phyloP scores from a whole-genome alignment of 2,113 vertebrate species.

The Alethe castanea region DNA sequence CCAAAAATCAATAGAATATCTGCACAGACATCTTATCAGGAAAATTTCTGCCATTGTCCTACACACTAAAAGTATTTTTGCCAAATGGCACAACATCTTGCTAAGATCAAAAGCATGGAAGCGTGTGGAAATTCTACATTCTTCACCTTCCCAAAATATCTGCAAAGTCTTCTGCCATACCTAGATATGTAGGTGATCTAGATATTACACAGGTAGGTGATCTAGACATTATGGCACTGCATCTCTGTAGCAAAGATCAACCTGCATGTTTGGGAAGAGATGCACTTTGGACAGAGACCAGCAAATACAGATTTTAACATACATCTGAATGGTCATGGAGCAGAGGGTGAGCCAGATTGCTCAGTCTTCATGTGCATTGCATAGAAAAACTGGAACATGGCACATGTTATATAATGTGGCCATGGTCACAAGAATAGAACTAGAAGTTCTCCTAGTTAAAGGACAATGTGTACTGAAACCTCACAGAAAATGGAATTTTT shows the following conservation, averaged over 20 bases:
- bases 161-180: not conserved
- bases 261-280: not conserved
- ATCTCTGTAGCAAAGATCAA: not conserved
- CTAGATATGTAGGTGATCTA: not conserved
- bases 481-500: not conserved
- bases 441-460: not conserved
- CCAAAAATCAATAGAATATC: not conserved
- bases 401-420: not conserved
- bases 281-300: not conserved
- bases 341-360: slow-evolving; percentile 33
- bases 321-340: not conserved
- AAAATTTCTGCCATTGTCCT: not conserved
- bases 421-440: not conserved
- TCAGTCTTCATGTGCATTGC: not conserved
- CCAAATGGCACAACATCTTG: not conserved
- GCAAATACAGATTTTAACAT: not conserved
- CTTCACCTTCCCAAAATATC: not conserved
- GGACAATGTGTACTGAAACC: not conserved
- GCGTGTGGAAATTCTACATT: not conserved
- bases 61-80: not conserved
- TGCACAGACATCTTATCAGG: not conserved
- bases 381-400: not conserved
- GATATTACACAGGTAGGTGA: not conserved
- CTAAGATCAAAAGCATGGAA: not conserved
- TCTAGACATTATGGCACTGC: not conserved